phyloP scores from a whole-genome alignment of 2,888 invertebrate genomes.

The Carterocephalus palaemon region DNA sequence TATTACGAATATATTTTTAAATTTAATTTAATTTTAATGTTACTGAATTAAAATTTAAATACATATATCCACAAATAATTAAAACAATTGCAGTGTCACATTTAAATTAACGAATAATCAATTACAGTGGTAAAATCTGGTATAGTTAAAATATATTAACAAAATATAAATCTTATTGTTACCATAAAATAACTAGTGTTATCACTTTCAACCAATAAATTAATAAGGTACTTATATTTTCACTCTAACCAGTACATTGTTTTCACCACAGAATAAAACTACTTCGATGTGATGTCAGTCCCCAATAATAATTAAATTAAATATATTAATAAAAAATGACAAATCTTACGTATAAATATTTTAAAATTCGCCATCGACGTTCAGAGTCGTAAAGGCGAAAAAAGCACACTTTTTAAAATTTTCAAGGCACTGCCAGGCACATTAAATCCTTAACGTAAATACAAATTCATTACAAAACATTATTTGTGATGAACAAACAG shows the following conservation, averaged over 20 bases:
- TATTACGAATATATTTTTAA: not conserved
- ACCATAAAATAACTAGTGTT: constrained; percentile 33
- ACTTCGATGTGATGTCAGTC: constrained; percentile 13
- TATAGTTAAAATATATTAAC: constrained; percentile 26
- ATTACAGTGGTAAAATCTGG: constrained; percentile 24
- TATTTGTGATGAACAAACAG: constrained; percentile 5
- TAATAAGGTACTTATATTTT: constrained; percentile 16
- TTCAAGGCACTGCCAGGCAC: constrained; percentile 12
- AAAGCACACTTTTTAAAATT: constrained; percentile 3
- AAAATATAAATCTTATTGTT: constrained; percentile 23
- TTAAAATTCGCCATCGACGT: too few species aligned
- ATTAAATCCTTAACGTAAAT: too few species aligned
- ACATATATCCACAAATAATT: constrained; percentile 17
- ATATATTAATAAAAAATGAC: too few species aligned
- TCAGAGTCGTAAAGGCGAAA: not conserved
- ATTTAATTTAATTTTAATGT: not conserved
- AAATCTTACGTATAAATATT: too few species aligned
- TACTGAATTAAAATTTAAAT: not conserved
- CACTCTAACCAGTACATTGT: not conserved
- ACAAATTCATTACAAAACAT: not conserved
- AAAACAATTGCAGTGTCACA: constrained; percentile 26
- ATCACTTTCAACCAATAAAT: constrained; percentile 19
- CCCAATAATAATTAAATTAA: too few species aligned
- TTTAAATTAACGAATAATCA: constrained; percentile 34
- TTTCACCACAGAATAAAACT: constrained; percentile 8